Conservation (phyloP, 2,797 vertebrate species). For the Syngnathus rostellatus region DNA sequence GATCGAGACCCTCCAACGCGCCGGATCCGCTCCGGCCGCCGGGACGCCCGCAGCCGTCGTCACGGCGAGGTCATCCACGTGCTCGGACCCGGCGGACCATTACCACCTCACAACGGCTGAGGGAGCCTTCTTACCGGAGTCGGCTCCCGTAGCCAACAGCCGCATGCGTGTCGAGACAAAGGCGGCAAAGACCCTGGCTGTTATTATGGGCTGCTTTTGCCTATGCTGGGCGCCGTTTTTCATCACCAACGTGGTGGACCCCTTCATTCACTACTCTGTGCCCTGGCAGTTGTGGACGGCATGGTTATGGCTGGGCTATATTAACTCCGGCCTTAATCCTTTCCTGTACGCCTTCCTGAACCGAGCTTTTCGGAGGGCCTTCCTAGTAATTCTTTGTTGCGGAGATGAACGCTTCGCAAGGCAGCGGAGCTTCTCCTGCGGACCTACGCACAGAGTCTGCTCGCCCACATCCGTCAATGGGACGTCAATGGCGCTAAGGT, state of each 20-base stretch:
- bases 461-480: conserved; percentile 64
- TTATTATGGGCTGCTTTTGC: conserved; percentile 80
- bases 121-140: conserved; percentile 32
- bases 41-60: conserved; percentile 8
- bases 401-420: conserved; percentile 63
- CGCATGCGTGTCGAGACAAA: conserved; percentile 75
- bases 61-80: conserved; percentile 37
- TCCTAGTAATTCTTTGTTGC: conserved; percentile 75
- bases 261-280: conserved; percentile 73
- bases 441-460: conserved; percentile 50
- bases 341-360: conserved; percentile 79
- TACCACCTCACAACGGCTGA: conserved; percentile 25
- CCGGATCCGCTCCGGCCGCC: conserved; percentile 61
- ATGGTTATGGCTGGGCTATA: conserved; percentile 77
- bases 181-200: conserved; percentile 73
- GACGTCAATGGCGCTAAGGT: conserved; percentile 74
- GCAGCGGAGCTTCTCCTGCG: conserved; percentile 57
- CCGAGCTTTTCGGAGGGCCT: conserved; percentile 73
- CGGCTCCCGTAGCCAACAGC: conserved; percentile 39
- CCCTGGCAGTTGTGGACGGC: conserved; percentile 78
- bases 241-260: conserved; percentile 76
- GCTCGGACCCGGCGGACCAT: conserved; percentile 44
- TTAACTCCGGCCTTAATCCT: conserved; percentile 77
- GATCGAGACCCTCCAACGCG: conserved; percentile 71
- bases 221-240: conserved; percentile 78